These are phyloP conservation scores for Pocillopora damicornis DNA, from an alignment of 64 coral and sea anemone genomes.

Conservation along the genomic window DNA sequence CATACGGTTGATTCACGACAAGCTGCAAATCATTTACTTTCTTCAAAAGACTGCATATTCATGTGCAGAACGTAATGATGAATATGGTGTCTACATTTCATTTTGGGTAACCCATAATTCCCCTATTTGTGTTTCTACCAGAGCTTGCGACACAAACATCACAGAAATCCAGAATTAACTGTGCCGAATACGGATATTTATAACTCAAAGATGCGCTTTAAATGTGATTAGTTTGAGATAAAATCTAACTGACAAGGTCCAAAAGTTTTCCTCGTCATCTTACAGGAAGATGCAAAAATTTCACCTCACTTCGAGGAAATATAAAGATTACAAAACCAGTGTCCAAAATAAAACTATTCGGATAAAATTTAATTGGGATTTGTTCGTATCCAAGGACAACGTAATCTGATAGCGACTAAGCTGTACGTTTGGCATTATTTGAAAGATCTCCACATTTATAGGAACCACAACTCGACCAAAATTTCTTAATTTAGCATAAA, in stretches of 20 bases:
- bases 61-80: not conserved
- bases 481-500: not conserved
- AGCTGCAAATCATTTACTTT: conserved; percentile 39
- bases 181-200: too few species aligned
- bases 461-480: not conserved
- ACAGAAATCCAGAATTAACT: too few species aligned
- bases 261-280: not conserved
- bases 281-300: not conserved
- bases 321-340: not conserved
- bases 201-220: too few species aligned
- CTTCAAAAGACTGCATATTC: not conserved
- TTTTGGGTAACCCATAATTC: not conserved
- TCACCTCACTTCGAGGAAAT: not conserved
- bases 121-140: not conserved
- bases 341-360: not conserved
- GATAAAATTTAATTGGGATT: not conserved
- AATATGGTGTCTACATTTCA: too few species aligned
- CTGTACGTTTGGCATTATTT: not conserved
- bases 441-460: not conserved
- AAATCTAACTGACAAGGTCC: too few species aligned
- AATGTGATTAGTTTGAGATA: too few species aligned
- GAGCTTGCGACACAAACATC: too few species aligned
- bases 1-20: conserved; percentile 98
- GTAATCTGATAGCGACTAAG: not conserved
- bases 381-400: conserved; percentile 57